A percentile compares a stretch with the other conserved stretches of the same genome.
Conservation (phyloP, 2,113 vertebrate species). For the Chaetodon auriga region DNA sequence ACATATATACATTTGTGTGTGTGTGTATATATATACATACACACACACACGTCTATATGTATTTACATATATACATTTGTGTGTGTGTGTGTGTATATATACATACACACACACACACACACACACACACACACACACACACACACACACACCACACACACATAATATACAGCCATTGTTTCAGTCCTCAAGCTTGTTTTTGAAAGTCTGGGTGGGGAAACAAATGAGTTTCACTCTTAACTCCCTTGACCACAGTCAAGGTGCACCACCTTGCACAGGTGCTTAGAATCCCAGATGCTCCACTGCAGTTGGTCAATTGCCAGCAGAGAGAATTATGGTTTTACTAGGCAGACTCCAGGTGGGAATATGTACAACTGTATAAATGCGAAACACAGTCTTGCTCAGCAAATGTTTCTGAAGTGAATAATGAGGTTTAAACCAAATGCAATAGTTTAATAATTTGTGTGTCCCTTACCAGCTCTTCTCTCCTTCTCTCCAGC, state of each 20-base stretch:
- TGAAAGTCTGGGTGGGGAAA: constrained; percentile 35
- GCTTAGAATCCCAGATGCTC: constrained; percentile 28
- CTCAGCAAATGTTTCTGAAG: neutral
- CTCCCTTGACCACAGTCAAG: constrained; percentile 32
- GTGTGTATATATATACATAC: too few relatives aligned
- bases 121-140: too few relatives aligned
- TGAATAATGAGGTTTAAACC: neutral
- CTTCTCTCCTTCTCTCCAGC: constrained; percentile 92
- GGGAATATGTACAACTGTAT: neutral
- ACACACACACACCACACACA: too few relatives aligned
- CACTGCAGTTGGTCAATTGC: constrained; percentile 25
- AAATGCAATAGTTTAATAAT: neutral
- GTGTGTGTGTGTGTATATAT: too few relatives aligned
- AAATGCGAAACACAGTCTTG: neutral
- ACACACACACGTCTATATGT: too few relatives aligned
- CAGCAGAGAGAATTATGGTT: constrained; percentile 27
- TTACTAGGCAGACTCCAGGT: neutral
- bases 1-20: too few relatives aligned
- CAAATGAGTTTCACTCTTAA: constrained; percentile 14
- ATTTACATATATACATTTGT: too few relatives aligned
- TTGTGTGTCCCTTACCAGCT: constrained; percentile 86
- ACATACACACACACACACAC: too few relatives aligned
- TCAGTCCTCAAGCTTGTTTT: constrained; percentile 13
- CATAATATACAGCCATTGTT: constrained; percentile 41
- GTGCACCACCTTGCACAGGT: constrained; percentile 16